Conservation (phyloP, 2,888 invertebrate species). For the Aphrophora alni region DNA sequence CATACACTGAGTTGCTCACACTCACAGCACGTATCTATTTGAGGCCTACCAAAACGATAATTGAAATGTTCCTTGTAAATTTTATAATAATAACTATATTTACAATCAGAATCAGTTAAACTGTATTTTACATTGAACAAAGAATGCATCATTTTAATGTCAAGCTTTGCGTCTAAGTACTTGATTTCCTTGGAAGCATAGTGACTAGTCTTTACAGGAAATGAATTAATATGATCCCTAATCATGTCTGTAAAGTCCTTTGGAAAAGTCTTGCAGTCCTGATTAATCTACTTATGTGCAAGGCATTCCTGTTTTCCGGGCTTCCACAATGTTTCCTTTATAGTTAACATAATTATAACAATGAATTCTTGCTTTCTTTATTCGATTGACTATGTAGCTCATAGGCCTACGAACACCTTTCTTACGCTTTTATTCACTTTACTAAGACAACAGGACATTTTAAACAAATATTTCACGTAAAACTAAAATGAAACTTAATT, state of each 20-base stretch:
- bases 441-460: too few species aligned
- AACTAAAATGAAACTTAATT: too few species aligned
- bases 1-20: not conserved
- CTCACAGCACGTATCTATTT: slow-evolving; percentile 13
- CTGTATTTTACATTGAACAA: not conserved
- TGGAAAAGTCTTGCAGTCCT: slow-evolving; percentile 12
- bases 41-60: slow-evolving; percentile 12
- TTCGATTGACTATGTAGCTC: too few species aligned
- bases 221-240: slow-evolving; percentile 11
- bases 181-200: slow-evolving; percentile 13
- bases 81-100: slow-evolving; percentile 45
- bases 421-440: too few species aligned
- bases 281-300: too few species aligned
- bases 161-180: not conserved
- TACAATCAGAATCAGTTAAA: not conserved
- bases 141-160: slow-evolving; percentile 3
- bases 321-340: too few species aligned
- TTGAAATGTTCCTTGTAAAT: slow-evolving; percentile 14
- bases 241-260: not conserved
- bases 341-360: too few species aligned
- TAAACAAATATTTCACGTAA: too few species aligned
- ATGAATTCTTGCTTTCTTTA: too few species aligned
- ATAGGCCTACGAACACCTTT: too few species aligned
- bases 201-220: slow-evolving; percentile 14
- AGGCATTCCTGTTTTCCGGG: too few species aligned